These are phyloP conservation scores for Tenrec ecaudatus DNA, from an alignment of 2,113 vertebrate species.

Conservation along the genomic window DNA sequence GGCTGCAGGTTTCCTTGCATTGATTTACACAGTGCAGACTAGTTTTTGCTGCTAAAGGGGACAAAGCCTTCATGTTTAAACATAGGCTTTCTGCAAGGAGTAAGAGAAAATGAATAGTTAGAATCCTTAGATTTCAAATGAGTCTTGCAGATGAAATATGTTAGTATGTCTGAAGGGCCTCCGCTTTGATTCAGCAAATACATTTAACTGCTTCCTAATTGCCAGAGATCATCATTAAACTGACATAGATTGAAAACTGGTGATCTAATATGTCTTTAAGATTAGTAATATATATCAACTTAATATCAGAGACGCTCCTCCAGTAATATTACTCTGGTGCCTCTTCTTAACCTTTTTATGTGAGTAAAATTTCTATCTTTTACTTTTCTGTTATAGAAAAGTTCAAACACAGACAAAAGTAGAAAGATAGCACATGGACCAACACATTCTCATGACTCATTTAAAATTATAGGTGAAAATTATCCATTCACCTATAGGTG, in stretches of 20 bases:
- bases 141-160: slow-evolving; percentile 36
- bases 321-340: not conserved
- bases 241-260: slow-evolving; percentile 48
- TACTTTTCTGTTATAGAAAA: not conserved
- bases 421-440: not conserved
- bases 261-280: not conserved
- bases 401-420: not conserved
- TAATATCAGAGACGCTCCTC: slow-evolving; percentile 1
- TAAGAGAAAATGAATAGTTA: slow-evolving; percentile 27
- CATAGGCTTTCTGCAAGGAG: not conserved
- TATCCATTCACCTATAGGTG: not conserved
- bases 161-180: not conserved
- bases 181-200: slow-evolving; percentile 38
- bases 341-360: not conserved
- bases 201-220: slow-evolving; percentile 35
- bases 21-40: slow-evolving; percentile 40
- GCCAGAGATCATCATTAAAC: slow-evolving; percentile 47
- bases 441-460: not conserved
- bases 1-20: slow-evolving; percentile 38
- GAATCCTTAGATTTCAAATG: slow-evolving; percentile 36
- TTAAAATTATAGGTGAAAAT: not conserved
- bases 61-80: slow-evolving; percentile 65
- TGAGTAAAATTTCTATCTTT: not conserved
- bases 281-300: slow-evolving; percentile 51
- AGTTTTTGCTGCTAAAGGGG: slow-evolving; percentile 38